Percentiles rank a stretch among this genome's conserved stretches.
phyloP scores from a whole-genome alignment of 2,888 invertebrate species.

The Halictus ligatus region DNA sequence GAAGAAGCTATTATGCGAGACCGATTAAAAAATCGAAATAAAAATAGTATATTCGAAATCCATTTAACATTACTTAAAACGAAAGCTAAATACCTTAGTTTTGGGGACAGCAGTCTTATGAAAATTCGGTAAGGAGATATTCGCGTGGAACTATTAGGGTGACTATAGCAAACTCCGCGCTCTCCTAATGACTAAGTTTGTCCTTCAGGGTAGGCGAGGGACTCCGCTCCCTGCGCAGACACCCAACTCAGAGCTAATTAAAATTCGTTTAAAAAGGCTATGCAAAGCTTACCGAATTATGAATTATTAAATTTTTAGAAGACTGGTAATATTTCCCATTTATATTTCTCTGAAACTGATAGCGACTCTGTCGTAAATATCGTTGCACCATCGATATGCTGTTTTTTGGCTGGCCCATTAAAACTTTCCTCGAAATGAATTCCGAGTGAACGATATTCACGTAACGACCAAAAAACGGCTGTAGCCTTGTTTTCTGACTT shows the following conservation, averaged over 20 bases:
- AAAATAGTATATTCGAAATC: conserved; percentile 15
- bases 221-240: too few relatives aligned
- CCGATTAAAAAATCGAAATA: conserved; percentile 31
- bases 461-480: background rate
- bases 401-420: background rate
- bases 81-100: too few relatives aligned
- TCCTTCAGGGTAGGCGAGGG: too few relatives aligned
- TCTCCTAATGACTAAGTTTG: too few relatives aligned
- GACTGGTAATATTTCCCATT: background rate
- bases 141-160: too few relatives aligned
- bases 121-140: too few relatives aligned
- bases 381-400: background rate
- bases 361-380: background rate
- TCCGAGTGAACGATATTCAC: background rate
- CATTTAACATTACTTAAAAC: too few relatives aligned
- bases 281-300: too few relatives aligned
- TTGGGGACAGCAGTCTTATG: too few relatives aligned
- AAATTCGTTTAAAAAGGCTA: too few relatives aligned
- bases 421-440: background rate
- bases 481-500: background rate
- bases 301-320: background rate
- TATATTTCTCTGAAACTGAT: background rate
- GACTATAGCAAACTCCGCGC: too few relatives aligned
- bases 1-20: conserved; percentile 39
- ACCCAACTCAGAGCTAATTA: too few relatives aligned